Base-by-base conservation (phyloP, 2,888 invertebrate species). In the Drosophila merina region DNA sequence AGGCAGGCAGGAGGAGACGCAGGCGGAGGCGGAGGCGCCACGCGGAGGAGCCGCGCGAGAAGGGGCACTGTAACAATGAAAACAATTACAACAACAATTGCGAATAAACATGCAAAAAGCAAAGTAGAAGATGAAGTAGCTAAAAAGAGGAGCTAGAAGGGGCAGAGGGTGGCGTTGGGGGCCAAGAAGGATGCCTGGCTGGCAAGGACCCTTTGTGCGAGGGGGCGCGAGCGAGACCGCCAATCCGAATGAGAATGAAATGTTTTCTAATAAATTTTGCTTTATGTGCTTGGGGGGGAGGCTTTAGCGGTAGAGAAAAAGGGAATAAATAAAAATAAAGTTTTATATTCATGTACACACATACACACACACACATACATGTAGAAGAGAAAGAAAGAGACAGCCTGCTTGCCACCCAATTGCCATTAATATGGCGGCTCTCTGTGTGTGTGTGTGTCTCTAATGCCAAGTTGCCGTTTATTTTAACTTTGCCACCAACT, bases 211-310 rank as follows among this genome's bases (percentile, higher is more conserved):
- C 55, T 56, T 56, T 52, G 55, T 38, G 44, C n/a, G 38, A 9
- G 28, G 49, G 55, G 40, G 44, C n/a, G 38, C 8, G 28, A 51
- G 40, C 30, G 28, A 42, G 51, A 55, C 60, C 51, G 52, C 30
- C 57, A 30, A 51, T 51, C 54, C 67, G 83, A 80, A 84, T 59
- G 83, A 88, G 84, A 84, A 84, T 84, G 88, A 89, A 90, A 90
- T 88, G 83, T 88, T 91, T 91, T 91, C 91, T 91, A 91, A 91
- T 91, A 91, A 91, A 91, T 91, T 91, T 84, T 91, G 86, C 89
- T 91, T 89, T 90, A 91, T 91, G 91, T 89, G 89, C 86, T 85
- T 88, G 79, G 84, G 28, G 28, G 28, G 28, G 28, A 6, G 28
- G 28, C 20, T 7, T n/a, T 20, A n/a, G 30, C 42, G 42, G 42